Conservation (phyloP, 2,797 vertebrate genomes). For the Cercopithecus hamlyni region DNA sequence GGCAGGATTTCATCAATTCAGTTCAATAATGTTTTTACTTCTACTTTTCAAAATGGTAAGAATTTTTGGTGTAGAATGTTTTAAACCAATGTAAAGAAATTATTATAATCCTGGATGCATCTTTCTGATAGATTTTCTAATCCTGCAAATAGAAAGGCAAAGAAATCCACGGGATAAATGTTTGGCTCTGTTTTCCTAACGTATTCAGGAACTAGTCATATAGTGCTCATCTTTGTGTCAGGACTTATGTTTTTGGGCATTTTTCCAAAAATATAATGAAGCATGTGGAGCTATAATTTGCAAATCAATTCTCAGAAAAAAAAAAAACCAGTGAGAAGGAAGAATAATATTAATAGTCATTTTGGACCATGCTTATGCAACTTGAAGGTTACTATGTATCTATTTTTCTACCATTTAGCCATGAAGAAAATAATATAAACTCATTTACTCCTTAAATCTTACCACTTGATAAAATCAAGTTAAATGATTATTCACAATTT, state of each 20-base stretch:
- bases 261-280: constrained; percentile 5
- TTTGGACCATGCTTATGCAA: neutral
- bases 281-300: neutral
- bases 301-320: neutral
- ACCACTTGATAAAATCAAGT: neutral
- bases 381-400: neutral
- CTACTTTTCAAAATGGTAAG: neutral
- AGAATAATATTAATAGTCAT: neutral
- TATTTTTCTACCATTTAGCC: neutral
- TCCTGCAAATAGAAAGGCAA: neutral
- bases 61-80: constrained; percentile 1
- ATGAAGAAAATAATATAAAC: neutral
- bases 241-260: neutral
- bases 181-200: neutral
- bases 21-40: neutral
- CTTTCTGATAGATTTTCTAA: neutral
- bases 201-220: neutral
- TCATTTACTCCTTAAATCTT: neutral
- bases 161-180: neutral
- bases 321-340: neutral
- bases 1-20: neutral
- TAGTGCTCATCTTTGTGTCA: neutral
- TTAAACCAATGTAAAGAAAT: neutral
- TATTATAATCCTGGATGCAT: neutral
- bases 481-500: neutral